These are phyloP conservation scores for Heliconius sara DNA, from an alignment of 2,888 invertebrate species.

Conservation along the genomic window DNA sequence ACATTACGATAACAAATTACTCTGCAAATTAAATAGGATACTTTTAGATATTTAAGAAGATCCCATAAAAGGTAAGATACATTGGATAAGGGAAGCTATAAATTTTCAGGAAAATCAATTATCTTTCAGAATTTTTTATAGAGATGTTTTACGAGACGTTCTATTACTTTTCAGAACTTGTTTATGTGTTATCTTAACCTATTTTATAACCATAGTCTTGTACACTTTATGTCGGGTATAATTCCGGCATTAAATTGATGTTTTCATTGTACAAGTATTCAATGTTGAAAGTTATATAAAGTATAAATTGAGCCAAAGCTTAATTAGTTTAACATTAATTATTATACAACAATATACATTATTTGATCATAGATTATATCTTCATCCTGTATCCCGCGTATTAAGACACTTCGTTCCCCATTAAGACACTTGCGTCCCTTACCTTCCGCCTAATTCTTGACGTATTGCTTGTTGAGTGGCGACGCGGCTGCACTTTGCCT, in stretches of 20 bases:
- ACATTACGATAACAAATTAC: slow-evolving; percentile 21
- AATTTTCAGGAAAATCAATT: slow-evolving; percentile 44
- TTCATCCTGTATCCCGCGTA: too few species aligned
- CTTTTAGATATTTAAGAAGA: slow-evolving; percentile 32
- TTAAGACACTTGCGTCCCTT: too few species aligned
- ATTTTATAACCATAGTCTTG: slow-evolving; percentile 32
- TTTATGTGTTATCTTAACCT: slow-evolving; percentile 26
- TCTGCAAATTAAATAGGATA: slow-evolving; percentile 10
- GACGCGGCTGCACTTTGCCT: too few species aligned
- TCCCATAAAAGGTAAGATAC: slow-evolving; percentile 33
- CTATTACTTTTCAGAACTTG: slow-evolving; percentile 33
- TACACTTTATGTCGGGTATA: slow-evolving; percentile 5
- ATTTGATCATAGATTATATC: too few species aligned
- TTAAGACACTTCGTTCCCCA: too few species aligned
- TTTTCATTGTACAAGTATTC: too few species aligned
- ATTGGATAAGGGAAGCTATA: slow-evolving; percentile 39
- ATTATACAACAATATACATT: too few species aligned
- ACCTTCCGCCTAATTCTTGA: too few species aligned
- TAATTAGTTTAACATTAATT: too few species aligned
- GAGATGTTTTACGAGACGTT: slow-evolving; percentile 39
- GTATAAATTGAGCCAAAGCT: too few species aligned
- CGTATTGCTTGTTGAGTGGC: too few species aligned
- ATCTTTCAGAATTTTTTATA: slow-evolving; percentile 39
- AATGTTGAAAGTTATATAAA: too few species aligned
- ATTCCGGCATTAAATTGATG: not conserved